These are phyloP conservation scores for Kryptolebias marmoratus DNA, from an alignment of 2,113 vertebrate species.

Conservation along the genomic window DNA sequence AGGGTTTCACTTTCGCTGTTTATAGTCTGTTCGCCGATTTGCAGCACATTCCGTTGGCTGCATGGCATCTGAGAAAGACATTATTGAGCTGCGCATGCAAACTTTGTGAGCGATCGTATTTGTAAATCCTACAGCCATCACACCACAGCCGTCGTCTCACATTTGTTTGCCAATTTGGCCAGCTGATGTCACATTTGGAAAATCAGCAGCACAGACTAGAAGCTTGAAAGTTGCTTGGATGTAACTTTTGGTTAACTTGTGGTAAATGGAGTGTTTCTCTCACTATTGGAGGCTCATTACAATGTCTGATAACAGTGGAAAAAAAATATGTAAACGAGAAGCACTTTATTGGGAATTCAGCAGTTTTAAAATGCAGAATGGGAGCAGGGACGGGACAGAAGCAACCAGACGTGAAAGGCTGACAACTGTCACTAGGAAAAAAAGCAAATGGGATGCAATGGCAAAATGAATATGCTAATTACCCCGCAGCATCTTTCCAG, in stretches of 20 bases:
- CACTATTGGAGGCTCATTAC: not conserved
- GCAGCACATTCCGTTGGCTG: not conserved
- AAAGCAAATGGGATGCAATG: constrained; percentile 8
- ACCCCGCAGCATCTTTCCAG: not conserved
- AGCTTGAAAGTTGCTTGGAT: not conserved
- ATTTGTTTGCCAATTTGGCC: not conserved
- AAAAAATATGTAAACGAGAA: not conserved
- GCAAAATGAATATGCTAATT: constrained; percentile 3
- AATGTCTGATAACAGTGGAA: not conserved
- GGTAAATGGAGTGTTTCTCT: not conserved
- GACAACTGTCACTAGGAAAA: not conserved
- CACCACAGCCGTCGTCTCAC: not conserved
- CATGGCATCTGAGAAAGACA: not conserved
- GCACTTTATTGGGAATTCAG: not conserved
- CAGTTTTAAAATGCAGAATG: not conserved
- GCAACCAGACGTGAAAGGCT: not conserved
- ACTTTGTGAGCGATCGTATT: not conserved
- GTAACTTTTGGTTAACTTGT: not conserved
- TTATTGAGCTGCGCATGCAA: not conserved
- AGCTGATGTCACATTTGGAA: not conserved
- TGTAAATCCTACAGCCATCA: not conserved
- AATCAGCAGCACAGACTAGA: not conserved
- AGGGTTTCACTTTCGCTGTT: not conserved
- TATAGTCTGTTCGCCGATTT: too few species aligned
- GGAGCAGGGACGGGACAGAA: not conserved